Evolutionary conservation across 92 coral and sea anemone genomes (phyloP).

Genomic region (Epizoanthus ramosus): DNA sequence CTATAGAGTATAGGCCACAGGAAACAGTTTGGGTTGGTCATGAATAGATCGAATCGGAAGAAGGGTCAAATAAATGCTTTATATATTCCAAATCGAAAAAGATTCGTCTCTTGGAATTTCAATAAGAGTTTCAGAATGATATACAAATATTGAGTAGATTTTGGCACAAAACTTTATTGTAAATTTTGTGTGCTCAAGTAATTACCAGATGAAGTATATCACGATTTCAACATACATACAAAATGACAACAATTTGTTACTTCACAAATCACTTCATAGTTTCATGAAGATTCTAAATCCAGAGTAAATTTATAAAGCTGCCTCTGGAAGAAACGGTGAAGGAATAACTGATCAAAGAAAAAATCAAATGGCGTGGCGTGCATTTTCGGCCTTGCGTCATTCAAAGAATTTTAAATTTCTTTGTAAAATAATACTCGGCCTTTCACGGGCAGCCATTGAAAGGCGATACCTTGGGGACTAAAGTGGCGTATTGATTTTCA

Average conservation of each 20-base stretch:
- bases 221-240: background rate
- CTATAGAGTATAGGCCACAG: background rate
- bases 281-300: background rate
- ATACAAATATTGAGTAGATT: background rate
- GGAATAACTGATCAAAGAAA: background rate
- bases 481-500: too few species aligned
- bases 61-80: constrained; percentile 2
- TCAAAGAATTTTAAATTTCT: background rate
- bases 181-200: background rate
- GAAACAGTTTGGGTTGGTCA: constrained; percentile 4
- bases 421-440: background rate
- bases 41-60: background rate
- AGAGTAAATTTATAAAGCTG: background rate
- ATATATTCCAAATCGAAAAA: background rate
- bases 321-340: background rate
- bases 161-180: background rate
- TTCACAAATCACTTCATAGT: background rate
- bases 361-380: background rate
- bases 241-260: background rate
- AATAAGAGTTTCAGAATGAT: background rate
- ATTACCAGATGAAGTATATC: background rate
- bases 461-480: background rate
- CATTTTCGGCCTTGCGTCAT: background rate
- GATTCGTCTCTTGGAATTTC: background rate
- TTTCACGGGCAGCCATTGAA: background rate